phyloP scores from a whole-genome alignment of 2,113 vertebrate species.

The Pomatostomus ruficeps region DNA sequence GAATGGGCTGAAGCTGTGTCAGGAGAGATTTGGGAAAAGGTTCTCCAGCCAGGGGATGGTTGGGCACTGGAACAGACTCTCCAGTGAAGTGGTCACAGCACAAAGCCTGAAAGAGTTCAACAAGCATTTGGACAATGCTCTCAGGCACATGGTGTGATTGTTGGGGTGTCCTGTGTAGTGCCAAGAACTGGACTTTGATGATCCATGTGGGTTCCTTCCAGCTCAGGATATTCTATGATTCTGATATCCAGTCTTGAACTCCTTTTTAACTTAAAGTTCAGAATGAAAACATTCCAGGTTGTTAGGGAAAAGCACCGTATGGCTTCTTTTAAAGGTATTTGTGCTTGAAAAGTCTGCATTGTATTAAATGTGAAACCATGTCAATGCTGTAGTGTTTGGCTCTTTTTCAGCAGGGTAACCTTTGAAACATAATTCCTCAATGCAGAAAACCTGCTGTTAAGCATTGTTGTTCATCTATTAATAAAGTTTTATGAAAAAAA shows the following conservation, averaged over 20 bases:
- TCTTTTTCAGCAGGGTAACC: conserved; percentile 12
- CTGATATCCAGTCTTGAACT: not conserved
- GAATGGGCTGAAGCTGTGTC: not conserved
- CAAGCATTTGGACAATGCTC: not conserved
- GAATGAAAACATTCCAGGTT: not conserved
- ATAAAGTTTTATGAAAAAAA: not conserved
- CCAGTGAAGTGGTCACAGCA: not conserved
- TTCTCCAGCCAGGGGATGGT: not conserved
- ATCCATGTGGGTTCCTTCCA: not conserved
- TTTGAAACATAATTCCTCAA: conserved; percentile 25
- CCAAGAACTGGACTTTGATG: not conserved
- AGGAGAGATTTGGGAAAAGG: not conserved
- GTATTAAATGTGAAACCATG: conserved; percentile 15
- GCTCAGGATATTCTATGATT: not conserved
- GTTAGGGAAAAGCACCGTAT: conserved; percentile 4
- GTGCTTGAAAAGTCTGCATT: conserved; percentile 12
- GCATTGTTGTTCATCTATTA: not conserved
- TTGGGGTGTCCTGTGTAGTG: not conserved
- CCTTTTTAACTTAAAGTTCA: not conserved
- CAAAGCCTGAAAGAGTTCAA: not conserved
- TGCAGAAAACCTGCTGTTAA: conserved; percentile 18
- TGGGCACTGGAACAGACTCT: not conserved
- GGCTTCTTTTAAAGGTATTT: conserved; percentile 47
- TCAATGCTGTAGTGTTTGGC: conserved; percentile 15
- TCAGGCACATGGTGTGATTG: not conserved